phyloP scores from a whole-genome alignment of 2,888 invertebrate genomes.

The Hymenopus coronatus region DNA sequence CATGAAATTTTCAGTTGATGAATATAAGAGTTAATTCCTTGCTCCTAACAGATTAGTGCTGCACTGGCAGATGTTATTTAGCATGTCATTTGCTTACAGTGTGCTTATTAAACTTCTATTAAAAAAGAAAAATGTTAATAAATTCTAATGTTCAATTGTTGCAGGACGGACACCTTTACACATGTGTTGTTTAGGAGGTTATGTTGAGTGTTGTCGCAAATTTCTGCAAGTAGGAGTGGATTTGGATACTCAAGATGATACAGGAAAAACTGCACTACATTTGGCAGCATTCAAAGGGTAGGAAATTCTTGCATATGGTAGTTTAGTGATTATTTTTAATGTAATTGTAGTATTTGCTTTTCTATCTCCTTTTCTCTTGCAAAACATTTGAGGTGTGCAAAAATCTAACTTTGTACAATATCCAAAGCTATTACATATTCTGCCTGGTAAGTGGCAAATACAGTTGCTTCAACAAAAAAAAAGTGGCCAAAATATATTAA shows the following conservation, averaged over 20 bases:
- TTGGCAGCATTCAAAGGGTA: conserved; percentile 58
- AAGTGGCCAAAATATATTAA: too few relatives aligned
- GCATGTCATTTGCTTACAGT: not conserved
- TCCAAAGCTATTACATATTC: too few relatives aligned
- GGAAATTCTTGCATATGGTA: not conserved
- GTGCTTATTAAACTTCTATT: conserved; percentile 36
- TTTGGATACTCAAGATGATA: conserved; percentile 56
- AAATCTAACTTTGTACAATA: too few relatives aligned
- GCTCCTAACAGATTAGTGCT: not conserved
- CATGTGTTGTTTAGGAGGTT: conserved; percentile 60
- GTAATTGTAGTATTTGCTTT: too few relatives aligned
- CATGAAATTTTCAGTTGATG: too few relatives aligned
- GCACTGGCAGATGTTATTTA: not conserved
- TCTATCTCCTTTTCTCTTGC: too few relatives aligned
- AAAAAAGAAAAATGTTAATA: conserved; percentile 7
- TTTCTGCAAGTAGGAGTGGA: conserved; percentile 54
- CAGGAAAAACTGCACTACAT: conserved; percentile 59
- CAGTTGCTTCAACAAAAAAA: too few relatives aligned
- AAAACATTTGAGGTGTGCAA: too few relatives aligned
- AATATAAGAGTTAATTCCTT: not conserved
- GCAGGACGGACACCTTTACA: conserved; percentile 59
- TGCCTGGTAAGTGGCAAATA: too few relatives aligned
- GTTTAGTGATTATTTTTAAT: too few relatives aligned
- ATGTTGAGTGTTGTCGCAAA: conserved; percentile 59
- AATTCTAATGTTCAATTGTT: conserved; percentile 39